phyloP scores from a whole-genome alignment of 2,113 vertebrate genomes.

The Octodon degus region DNA sequence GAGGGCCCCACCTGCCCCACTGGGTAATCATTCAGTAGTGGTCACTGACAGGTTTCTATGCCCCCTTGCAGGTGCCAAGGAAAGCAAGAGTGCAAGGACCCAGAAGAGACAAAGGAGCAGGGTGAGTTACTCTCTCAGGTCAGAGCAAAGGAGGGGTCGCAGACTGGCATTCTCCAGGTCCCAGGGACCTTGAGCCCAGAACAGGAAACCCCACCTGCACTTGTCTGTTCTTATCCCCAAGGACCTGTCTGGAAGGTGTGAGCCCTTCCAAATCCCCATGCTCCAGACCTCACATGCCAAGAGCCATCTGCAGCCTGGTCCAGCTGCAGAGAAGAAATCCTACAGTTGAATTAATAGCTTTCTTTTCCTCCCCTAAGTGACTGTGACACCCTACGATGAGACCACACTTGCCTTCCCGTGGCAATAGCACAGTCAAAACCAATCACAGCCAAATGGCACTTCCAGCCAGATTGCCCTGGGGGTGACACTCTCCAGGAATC shows the following conservation, averaged over 20 bases:
- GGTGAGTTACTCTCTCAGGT: neutral
- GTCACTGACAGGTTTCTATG: no score
- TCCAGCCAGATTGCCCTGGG: neutral
- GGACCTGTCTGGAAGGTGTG: neutral
- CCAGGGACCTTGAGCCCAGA: neutral
- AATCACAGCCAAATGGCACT: neutral
- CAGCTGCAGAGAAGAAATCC: neutral
- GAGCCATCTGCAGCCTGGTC: neutral
- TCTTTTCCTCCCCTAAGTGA: conserved; percentile 28
- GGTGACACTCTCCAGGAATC: neutral
- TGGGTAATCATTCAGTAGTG: neutral
- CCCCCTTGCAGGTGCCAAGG: neutral
- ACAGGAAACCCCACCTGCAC: neutral
- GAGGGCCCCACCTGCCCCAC: neutral
- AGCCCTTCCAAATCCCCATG: neutral
- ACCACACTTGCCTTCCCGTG: neutral
- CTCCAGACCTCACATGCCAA: neutral
- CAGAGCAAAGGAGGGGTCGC: neutral
- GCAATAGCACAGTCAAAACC: neutral
- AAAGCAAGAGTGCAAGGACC: neutral
- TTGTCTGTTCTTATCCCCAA: conserved; percentile 14
- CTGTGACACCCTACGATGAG: neutral
- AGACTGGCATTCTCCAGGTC: neutral
- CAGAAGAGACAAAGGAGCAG: neutral
- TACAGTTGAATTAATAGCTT: neutral